phyloP scores from a whole-genome alignment of 1,140 invertebrate genomes.

The Drosophila pseudoananassae region DNA sequence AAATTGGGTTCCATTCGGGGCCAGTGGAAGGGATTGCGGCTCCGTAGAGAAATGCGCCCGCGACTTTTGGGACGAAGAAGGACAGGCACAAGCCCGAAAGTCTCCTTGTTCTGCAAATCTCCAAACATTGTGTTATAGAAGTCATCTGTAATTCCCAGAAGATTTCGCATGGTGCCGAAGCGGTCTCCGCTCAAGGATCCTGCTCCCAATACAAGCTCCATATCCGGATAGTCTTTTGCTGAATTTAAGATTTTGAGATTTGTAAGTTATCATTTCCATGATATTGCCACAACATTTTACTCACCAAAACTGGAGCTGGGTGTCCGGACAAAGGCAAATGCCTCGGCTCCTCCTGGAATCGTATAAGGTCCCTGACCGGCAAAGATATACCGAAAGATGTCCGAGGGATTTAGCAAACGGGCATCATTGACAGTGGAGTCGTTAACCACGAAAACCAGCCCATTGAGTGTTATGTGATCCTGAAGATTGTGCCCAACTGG shows the following conservation, averaged over 20 bases:
- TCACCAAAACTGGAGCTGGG: slow-evolving; percentile 76
- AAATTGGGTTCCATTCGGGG: slow-evolving; percentile 93
- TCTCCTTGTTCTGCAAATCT: slow-evolving; percentile 83
- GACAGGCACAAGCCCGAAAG: slow-evolving; percentile 89
- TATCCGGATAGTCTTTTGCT: slow-evolving; percentile 87
- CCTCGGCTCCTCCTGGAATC: slow-evolving; percentile 89
- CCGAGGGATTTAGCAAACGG: slow-evolving; percentile 84
- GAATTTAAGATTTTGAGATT: too few species aligned
- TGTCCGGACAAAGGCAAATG: slow-evolving; percentile 88
- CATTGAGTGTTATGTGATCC: slow-evolving; percentile 90
- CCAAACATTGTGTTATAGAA: slow-evolving; percentile 87
- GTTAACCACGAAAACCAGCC: slow-evolving; percentile 89
- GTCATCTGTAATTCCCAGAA: slow-evolving; percentile 87
- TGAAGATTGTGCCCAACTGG: slow-evolving; percentile 93
- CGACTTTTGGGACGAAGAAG: slow-evolving; percentile 90
- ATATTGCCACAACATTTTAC: neutral
- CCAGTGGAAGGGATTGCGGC: slow-evolving; percentile 88
- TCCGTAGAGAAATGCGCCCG: slow-evolving; percentile 88
- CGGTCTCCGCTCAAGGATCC: slow-evolving; percentile 89
- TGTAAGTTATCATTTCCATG: neutral
- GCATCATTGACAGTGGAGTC: slow-evolving; percentile 85
- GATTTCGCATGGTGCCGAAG: slow-evolving; percentile 87
- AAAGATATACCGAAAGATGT: slow-evolving; percentile 86
- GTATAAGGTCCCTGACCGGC: slow-evolving; percentile 88
- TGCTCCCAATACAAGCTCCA: slow-evolving; percentile 91